phyloP scores from a whole-genome alignment of 92 coral and sea anemone genomes.

The Epizoanthus scotinus region DNA sequence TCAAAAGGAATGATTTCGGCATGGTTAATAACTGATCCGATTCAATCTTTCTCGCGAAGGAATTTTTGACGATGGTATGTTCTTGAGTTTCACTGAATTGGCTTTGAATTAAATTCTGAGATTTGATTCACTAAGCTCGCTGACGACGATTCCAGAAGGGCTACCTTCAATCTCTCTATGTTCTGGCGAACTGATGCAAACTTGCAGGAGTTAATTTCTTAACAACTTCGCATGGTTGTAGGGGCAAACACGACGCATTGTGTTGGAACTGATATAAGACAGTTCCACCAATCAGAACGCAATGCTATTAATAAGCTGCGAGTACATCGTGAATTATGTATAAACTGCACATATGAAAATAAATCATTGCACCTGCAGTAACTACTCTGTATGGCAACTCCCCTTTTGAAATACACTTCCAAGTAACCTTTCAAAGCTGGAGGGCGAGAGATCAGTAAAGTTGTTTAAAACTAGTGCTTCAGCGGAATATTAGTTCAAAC shows the following conservation, averaged over 20 bases:
- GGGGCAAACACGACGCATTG: constrained; percentile 76
- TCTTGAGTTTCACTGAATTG: neutral
- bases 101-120: neutral
- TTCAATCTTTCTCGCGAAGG: neutral
- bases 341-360: constrained; percentile 94
- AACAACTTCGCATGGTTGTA: constrained; percentile 82
- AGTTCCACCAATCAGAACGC: constrained; percentile 65
- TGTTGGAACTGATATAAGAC: constrained; percentile 73
- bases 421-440: neutral
- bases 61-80: neutral
- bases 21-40: constrained; percentile 15
- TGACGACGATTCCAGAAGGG: neutral
- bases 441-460: neutral
- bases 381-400: neutral
- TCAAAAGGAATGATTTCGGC: constrained; percentile 42
- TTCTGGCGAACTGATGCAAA: constrained; percentile 39
- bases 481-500: neutral
- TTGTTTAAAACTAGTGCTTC: neutral
- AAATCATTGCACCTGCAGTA: constrained; percentile 9
- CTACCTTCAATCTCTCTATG: neutral
- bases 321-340: constrained; percentile 87
- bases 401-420: neutral
- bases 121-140: neutral
- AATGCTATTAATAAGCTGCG: constrained; percentile 77
- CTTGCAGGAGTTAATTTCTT: constrained; percentile 83